These are phyloP conservation scores for Melierax canorus DNA, from an alignment of 2,113 vertebrate genomes.

Conservation along the genomic window DNA sequence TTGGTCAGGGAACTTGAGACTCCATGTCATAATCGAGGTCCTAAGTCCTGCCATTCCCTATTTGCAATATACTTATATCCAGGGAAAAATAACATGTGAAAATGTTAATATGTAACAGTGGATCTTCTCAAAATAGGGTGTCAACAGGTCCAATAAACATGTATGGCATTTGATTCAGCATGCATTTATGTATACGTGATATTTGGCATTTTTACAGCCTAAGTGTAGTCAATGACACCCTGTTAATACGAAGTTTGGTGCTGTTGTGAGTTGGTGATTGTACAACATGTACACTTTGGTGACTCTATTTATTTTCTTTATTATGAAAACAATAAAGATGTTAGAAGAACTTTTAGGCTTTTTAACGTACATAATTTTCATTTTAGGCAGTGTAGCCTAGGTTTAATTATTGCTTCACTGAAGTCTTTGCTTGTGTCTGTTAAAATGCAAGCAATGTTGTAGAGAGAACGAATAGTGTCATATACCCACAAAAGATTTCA, in stretches of 20 bases:
- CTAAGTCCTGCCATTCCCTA: background rate
- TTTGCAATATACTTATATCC: background rate
- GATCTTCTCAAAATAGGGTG: background rate
- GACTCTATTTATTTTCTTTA: background rate
- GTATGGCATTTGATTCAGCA: background rate
- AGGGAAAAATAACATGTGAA: background rate
- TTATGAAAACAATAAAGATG: background rate
- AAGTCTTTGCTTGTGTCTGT: constrained; percentile 13
- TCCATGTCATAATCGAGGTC: background rate
- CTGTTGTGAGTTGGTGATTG: background rate
- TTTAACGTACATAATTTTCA: constrained; percentile 11
- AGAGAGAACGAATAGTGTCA: background rate
- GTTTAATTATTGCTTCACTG: constrained; percentile 28
- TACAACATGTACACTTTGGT: background rate
- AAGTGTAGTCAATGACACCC: background rate
- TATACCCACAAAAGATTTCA: background rate
- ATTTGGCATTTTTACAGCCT: background rate
- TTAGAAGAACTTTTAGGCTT: background rate
- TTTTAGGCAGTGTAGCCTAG: background rate
- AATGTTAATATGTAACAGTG: background rate
- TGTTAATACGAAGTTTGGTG: background rate
- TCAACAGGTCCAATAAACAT: background rate
- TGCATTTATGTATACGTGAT: background rate
- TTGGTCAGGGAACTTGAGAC: background rate
- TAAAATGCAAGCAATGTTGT: background rate